Base-by-base conservation (phyloP, 2,888 invertebrate genomes). In the Dasysyrphus tricinctus region DNA sequence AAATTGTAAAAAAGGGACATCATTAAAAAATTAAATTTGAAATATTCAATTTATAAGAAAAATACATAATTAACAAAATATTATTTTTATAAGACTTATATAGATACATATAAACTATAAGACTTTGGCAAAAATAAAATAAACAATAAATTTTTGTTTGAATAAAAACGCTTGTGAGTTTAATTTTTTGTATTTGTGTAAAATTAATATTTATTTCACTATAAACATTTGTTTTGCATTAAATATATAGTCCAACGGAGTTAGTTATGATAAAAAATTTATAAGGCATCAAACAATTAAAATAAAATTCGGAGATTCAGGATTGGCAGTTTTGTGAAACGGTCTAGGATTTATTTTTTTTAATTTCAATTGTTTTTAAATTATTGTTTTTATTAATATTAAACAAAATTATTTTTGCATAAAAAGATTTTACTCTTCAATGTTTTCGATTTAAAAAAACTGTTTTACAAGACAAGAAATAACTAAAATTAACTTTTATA, bases 121-220 rank as follows among this genome's bases (percentile, higher is more conserved):
- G 82, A 75, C 80, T 73, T 82, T 34, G 65, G 54, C 72, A 59
- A 67, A 78, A 82, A 84, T 57, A 83, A 65, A 78, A 79, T 57
- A 88, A 88, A 89, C 88, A 90, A 88, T 88, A 88, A 89, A 89
- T 90, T 90, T 91, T 91, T 92, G 92, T 92, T 92, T 92, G 92
- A 92, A 90, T 92, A 92, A 92, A 92, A 92, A 92, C 92, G 92
- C 92, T 92, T 92, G 92, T 91, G 91, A 91, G 89, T 90, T 90
- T 90, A n/a, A 88, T 89, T 90, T 82, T 80, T 16, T 34, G 3
- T 12, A 8, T 57, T 69, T 59, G n/a, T 67, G 56, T 44, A n/a
- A 49, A 51, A 51, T 29, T 70, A 47, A 51, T 32, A 54, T 59
- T 32, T 54, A 32, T 3, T 70, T 59, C 80, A 88, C 67, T 80